Evolutionary conservation across 2,113 vertebrate genomes (phyloP).

Genomic region (Cnemophilus loriae): DNA sequence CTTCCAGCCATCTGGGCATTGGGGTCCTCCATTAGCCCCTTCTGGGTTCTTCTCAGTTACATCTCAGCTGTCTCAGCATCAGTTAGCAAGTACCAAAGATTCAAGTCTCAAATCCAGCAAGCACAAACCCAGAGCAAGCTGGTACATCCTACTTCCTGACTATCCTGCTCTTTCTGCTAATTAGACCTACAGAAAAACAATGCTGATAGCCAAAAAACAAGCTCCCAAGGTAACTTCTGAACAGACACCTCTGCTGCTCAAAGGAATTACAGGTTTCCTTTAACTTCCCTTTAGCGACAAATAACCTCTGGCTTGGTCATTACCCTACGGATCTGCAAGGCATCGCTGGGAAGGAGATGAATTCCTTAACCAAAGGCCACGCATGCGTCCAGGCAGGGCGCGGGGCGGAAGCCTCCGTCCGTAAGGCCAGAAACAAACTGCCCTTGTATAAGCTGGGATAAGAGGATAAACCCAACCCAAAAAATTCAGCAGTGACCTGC

Average conservation of each 20-base stretch:
- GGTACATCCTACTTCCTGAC: not conserved
- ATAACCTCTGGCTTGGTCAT: not conserved
- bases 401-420: not conserved
- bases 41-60: not conserved
- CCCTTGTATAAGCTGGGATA: conserved; percentile 45
- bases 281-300: not conserved
- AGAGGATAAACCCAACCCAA: conserved; percentile 47
- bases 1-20: fast-evolving
- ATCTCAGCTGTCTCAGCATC: not conserved
- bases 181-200: not conserved
- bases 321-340: not conserved
- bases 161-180: not conserved
- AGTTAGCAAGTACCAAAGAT: not conserved
- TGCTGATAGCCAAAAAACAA: not conserved
- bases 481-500: conserved; percentile 51
- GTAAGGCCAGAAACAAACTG: conserved; percentile 38
- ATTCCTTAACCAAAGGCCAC: not conserved
- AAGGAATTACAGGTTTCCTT: not conserved
- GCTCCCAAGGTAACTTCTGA: not conserved
- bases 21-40: not conserved
- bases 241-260: not conserved
- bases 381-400: not conserved
- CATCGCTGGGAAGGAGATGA: not conserved
- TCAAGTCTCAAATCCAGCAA: not conserved
- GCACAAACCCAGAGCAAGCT: not conserved